phyloP scores from a whole-genome alignment of 2,888 invertebrate species.

The Luperina testacea region DNA sequence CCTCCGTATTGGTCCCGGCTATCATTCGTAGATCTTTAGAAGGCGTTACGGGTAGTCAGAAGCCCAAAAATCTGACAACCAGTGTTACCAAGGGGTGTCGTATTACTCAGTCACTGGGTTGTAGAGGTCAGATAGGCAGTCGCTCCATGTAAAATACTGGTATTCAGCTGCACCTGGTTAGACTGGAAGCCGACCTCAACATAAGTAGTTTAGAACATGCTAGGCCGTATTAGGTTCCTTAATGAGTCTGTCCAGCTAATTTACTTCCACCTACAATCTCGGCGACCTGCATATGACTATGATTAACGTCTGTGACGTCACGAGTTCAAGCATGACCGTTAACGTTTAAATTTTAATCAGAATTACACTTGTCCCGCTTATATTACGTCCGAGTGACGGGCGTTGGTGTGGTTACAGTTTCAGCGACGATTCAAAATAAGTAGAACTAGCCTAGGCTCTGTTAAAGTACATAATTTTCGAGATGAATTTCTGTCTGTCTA shows the following conservation, averaged over 20 bases:
- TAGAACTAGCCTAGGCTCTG: background rate
- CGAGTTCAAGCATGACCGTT: slow-evolving; percentile 27
- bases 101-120: background rate
- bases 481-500: background rate
- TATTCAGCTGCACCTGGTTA: no score
- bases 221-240: background rate
- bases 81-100: background rate
- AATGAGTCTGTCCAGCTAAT: slow-evolving; percentile 21
- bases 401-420: slow-evolving; percentile 24
- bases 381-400: slow-evolving; percentile 37
- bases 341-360: slow-evolving; percentile 59
- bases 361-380: slow-evolving; percentile 41
- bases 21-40: background rate
- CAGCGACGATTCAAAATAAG: slow-evolving; percentile 29
- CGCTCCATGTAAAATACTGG: background rate
- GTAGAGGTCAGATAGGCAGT: no score
- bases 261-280: background rate
- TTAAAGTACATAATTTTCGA: background rate
- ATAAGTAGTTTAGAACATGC: background rate
- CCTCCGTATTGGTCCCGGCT: background rate
- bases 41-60: background rate
- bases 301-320: slow-evolving; percentile 40
- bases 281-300: slow-evolving; percentile 11
- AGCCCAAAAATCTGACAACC: background rate
- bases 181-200: background rate